Evolutionary conservation across 1,140 invertebrate genomes (phyloP), one percentile per base, ranked within the genome.

Genomic region (Hermatobates lingyangjiaoensis): DNA sequence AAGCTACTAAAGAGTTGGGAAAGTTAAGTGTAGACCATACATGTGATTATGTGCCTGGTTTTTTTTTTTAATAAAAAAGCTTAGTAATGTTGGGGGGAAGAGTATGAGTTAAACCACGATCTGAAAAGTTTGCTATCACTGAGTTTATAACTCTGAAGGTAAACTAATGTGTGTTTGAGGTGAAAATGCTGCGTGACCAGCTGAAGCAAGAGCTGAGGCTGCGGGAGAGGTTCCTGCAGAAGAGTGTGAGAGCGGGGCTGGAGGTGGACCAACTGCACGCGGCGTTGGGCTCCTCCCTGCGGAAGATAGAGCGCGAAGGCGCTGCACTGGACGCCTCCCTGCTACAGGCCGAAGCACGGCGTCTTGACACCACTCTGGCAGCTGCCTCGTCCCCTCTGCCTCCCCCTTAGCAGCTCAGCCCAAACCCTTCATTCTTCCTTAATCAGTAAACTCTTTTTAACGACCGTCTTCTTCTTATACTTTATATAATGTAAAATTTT

Each of bases 191-290:
- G 42, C 76, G 86, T 40, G 80, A 86, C 52, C 87, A 92, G 67
- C 70, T 92, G 44, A 77, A 79, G 45, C 82, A 87, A 59, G 87
- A 91, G 69, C 80, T 89, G 21, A 85, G 86, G 58, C 75, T 86
- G 7, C 74, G 87, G 4, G 87, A 91, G 62, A 72, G 81, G 56
- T 92, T 88, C 67, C 78, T 91, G 4, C 66, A 81, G 48, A 74
- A 84, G 53, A 87, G 82, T 61, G 80, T 83, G 0, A 74, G 83
- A 54, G 80, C 85, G 10, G 87, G 85, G 0, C 69, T 85, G 21
- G 87, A 90, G 64, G 86, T 90, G 73, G 79, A 83, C 59, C 80
- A 87, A 52, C 67, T 92, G 47, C 74, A 87, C 10, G 74, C 80
- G 56, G 82, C 82, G 1, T 70, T 94, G 1, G 87, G 87, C 0